Base-by-base conservation (phyloP, 2,888 invertebrate species). In the Hipparchia semele region DNA sequence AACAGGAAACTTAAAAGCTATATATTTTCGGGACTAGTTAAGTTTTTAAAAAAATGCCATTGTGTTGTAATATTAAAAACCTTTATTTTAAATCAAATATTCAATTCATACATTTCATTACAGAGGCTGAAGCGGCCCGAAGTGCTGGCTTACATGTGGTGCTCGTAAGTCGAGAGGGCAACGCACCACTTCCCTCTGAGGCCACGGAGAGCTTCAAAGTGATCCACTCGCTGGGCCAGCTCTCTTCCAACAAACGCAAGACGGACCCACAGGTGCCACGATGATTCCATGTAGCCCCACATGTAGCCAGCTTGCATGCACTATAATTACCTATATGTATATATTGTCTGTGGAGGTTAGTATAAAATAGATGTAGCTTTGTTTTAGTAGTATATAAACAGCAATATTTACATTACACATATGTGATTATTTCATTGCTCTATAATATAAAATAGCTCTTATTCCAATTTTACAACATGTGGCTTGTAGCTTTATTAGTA, bases 81-180 rank as follows among this genome's bases (percentile, higher is more conserved):
- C 23, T 23, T 23, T 23, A 23, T 23, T 23, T 23, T 23, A 23
- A 23, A 23, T 23, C 23, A 23, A 1, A 23, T 23, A 49, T 49
- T 61, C 39, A 5, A 39, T 39, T 56, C 59, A 46, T 58, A n/a
- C 9, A 39, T 62, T 9, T 33, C n/a, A 56, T 71, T 58, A 53
- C 94, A 98, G 99, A 99, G 92, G 98, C 97, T 0, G 94, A 95
- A 84, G 98, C 99, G 67, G 98, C 99, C 0, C 94, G 94, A 61
- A 87, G 94, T 53, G 97, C 98, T 0, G 98, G 98, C 10, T 77
- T 98, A 72, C 94, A 95, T 64, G 94, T 95, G 10, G 94, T 95
- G 5, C 87, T 99, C 46, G 95, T 98, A 2, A 92, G 95, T 71
- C 96, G 99, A 76, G 97, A 96, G 76, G 98, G 98, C 70, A 98